Evolutionary conservation across 2,888 invertebrate genomes (phyloP), one percentile per base, ranked within the genome.

Genomic region (Hyposoter didymator): DNA sequence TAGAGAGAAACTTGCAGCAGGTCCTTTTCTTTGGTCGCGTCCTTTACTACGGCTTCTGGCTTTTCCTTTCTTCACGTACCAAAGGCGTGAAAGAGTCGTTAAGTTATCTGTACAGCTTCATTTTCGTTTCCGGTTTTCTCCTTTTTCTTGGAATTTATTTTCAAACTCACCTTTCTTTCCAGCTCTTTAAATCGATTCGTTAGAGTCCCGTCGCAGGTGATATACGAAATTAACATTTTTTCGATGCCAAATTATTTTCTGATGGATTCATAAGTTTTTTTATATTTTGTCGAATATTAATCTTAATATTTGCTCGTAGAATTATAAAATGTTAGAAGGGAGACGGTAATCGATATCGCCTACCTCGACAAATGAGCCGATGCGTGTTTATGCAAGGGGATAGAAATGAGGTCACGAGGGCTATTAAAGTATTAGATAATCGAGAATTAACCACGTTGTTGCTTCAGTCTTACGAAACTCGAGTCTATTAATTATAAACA

Each of bases 21-120:
- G 78, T 79, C 82, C 85, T 82, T 82, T 79, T 67, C 59, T 19
- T 14, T 32, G 28, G 1, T 28, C 28, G 7, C 1, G 7, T 75
- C 67, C 32, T 84, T 45, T 73, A 67, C 62, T 17, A 14, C 28
- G 6, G 59, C 47, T 55, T 62, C 74, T 67, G 22, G 43, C 49
- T 32, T 52, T 35, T 47, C 35, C 45, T 70, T 76, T 76, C 47
- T 59, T 66, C 39, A 14, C 52, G 35, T 28, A 12, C 64, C 73
- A n/a, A 75, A 72, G 87, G 86, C 87, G 88, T 85, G 79, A 74
- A 88, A 87, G 88, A 89, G 87, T 87, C 88, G 82, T 88, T 87
- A 84, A 88, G 85, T 39, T 43, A 43, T 55, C 12, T 55, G 28
- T 64, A 70, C 80, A 87, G 69, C 78, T 76, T n/a, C 55, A 76